These are phyloP conservation scores for Mesopsocus fuscifrons DNA, from an alignment of 2,888 invertebrate species.

Conservation along the genomic window DNA sequence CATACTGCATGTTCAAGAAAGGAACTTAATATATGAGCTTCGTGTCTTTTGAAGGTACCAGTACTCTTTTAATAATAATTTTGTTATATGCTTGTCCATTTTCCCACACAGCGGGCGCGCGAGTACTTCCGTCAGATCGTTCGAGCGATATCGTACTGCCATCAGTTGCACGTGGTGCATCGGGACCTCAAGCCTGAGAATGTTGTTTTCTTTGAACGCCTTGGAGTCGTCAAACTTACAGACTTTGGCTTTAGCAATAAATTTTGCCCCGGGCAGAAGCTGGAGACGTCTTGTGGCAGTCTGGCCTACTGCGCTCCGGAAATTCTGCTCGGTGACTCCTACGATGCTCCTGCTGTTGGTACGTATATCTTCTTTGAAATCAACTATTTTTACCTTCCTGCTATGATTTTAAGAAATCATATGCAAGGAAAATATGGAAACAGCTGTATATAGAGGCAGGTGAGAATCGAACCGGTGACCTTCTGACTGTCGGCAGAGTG, in stretches of 20 bases:
- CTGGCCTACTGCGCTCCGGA: conserved; percentile 98
- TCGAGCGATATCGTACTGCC: conserved; percentile 94
- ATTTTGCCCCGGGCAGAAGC: conserved; percentile 86
- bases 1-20: no score
- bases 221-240: conserved; percentile 92
- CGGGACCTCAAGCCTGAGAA: conserved; percentile 98
- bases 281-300: conserved; percentile 96
- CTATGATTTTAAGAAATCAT: no score
- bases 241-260: conserved; percentile 97
- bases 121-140: conserved; percentile 96
- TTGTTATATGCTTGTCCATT: no score
- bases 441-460: no score
- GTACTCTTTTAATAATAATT: no score
- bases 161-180: conserved; percentile 72
- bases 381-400: neutral
- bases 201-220: conserved; percentile 96
- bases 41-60: no score
- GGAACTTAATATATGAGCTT: no score
- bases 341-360: conserved; percentile 97
- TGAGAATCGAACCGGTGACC: no score
- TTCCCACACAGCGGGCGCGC: conserved; percentile 59
- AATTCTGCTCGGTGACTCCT: conserved; percentile 93
- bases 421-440: no score
- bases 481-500: no score
- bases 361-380: conserved; percentile 21